Base-by-base conservation (phyloP, 2,113 vertebrate species). In the Zosterops borbonicus region DNA sequence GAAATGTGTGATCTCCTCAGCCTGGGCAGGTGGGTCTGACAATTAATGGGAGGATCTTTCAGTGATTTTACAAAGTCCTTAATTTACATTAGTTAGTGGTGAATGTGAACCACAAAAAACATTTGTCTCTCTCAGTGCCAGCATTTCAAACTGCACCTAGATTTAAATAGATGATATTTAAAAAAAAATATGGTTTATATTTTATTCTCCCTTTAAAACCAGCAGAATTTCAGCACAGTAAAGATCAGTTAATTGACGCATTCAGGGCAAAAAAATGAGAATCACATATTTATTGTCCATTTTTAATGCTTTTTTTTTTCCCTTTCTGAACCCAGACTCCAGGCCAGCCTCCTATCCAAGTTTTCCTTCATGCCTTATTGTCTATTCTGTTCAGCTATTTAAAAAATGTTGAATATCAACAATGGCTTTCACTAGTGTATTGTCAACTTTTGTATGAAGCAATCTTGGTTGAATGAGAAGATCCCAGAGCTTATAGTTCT, bases 341-440 rank as follows among this genome's bases (percentile, higher is more conserved):
- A 98, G 98, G 98, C 98, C 99, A 98, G 97, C 97, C 97, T 98
- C 99, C 98, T 98, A 96, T 98, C 99, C 99, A 98, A 99, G 98
- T 99, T 99, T 99, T 99, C 98, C 98, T 97, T 98, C 96, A 92
- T 98, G 98, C 99, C 98, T 99, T 98, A 99, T 99, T 99, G 99
- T 99, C 98, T 99, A 98, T 98, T 98, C 98, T 99, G 98, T 98
- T 98, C 98, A 98, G 99, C 99, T 99, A 99, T 99, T 99, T 99
- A 98, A 98, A 99, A 99, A 99, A 99, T 99, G 99, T 99, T 98
- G 99, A 99, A 99, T 99, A 99, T 99, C 99, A 99, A 99, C 99
- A 99, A 99, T 99, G 98, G 98, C 98, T 99, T 99, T 99, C 98
- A 98, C 98, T 98, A 98, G 95, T 97, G 98, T 98, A 99, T 99